Base-by-base conservation (phyloP, 2,113 vertebrate genomes). In the Fukomys damarensis region DNA sequence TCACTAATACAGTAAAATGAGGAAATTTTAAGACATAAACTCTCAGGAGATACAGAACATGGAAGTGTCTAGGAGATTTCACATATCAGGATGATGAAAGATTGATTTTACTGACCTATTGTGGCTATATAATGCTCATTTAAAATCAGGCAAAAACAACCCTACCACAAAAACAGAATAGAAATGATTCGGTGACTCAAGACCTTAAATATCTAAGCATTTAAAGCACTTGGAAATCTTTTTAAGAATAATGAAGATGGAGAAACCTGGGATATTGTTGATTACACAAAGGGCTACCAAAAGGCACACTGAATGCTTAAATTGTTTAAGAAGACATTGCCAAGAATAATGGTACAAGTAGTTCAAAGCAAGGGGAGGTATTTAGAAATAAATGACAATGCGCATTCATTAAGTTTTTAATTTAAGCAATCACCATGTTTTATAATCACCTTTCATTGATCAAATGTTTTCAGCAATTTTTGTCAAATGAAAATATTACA, bases 1-100 rank as follows among this genome's bases (percentile, higher is more conserved):
- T 54, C 22, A 77, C 56, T 52, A 38, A 30, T 10, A 41, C 14
- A 28, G 7, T 58, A 63, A 54, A 63, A 11, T 54, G 24, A 66
- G n/a, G 80, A 66, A 54, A 41, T 38, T 82, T 91, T 52, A 76
- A 24, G 76, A 94, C 96, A 74, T 94, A 77, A 93, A 90, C 4
- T 59, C 11, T 16, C 63, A 5, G 24, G 24, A 86, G 76, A 66
- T 63, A 41, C 4, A 38, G 7, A 52, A 56, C 19, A 26, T 61
- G 46, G 43, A 49, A 46, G 0, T 63, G n/a, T 49, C 81, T n/a
- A 79, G 66, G n/a, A 56, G 38, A 76, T n/a, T 77, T 77, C 17
- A 66, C 30, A 5, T 2, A 79, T 13, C 76, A 43, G 2, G 10
- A 24, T 68, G 46, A 81, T 72, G 13, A 22, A 77, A 80, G 65